A percentile compares a stretch with the other conserved stretches of the same genome.
These are phyloP conservation scores for Glyphotaelius pellucidus DNA, from an alignment of 2,888 invertebrate species.

Conservation along the genomic window DNA sequence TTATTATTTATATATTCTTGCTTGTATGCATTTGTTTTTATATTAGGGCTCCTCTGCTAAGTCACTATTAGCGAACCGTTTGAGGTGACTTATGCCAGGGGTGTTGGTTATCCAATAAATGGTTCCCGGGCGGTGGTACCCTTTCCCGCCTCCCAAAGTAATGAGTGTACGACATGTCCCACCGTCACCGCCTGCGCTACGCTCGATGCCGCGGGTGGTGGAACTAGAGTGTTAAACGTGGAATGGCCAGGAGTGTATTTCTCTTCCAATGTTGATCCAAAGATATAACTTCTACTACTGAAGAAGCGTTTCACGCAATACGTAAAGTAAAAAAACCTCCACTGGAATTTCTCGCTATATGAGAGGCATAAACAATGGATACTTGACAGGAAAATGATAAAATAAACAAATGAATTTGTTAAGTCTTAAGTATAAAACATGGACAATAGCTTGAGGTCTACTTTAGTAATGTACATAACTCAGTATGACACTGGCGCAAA, in stretches of 20 bases:
- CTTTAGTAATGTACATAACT: not conserved
- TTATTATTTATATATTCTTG: no score
- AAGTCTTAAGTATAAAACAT: not conserved
- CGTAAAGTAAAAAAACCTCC: slow-evolving; percentile 12
- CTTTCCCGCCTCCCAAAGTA: no score
- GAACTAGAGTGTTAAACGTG: not conserved
- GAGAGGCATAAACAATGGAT: slow-evolving; percentile 11
- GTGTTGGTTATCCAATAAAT: no score
- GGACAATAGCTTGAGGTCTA: not conserved
- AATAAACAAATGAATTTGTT: not conserved
- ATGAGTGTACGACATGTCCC: not conserved
- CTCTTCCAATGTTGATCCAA: slow-evolving; percentile 27
- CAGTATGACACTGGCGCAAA: not conserved
- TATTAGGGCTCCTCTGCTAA: no score
- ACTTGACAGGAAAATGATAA: not conserved
- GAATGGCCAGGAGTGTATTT: not conserved
- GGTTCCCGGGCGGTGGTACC: no score
- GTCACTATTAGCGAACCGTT: no score
- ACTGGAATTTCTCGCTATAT: not conserved
- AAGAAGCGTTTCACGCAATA: slow-evolving; percentile 31
- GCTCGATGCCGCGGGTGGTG: not conserved
- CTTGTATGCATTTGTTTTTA: no score
- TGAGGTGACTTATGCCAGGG: no score
- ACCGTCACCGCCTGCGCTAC: no score
- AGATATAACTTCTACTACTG: slow-evolving; percentile 27